Percentiles rank a stretch among this genome's conserved stretches.
phyloP scores from a whole-genome alignment of 2,888 invertebrate genomes.

The Tachina lurida region DNA sequence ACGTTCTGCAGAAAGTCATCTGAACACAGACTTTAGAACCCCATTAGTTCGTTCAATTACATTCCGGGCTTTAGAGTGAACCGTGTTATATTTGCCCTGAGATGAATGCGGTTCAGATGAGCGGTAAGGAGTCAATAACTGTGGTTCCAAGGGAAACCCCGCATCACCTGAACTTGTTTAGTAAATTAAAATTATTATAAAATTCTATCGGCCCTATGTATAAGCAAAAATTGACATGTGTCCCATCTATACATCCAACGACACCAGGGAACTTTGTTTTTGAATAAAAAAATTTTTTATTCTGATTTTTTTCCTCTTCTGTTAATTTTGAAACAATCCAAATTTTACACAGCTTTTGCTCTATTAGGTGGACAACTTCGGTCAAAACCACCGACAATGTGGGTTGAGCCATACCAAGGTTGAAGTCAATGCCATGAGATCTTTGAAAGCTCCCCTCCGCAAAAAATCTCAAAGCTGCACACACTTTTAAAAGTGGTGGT shows the following conservation, averaged over 20 bases:
- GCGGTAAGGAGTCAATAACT: slow-evolving; percentile 19
- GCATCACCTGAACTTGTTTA: slow-evolving; percentile 35
- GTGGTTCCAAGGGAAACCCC: not conserved
- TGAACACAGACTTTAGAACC: slow-evolving; percentile 39
- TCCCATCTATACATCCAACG: slow-evolving; percentile 5
- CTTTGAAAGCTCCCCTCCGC: slow-evolving; percentile 24
- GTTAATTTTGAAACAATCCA: slow-evolving; percentile 3
- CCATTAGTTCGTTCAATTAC: slow-evolving; percentile 40
- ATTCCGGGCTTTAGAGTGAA: slow-evolving; percentile 48
- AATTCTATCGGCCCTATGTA: too few relatives aligned
- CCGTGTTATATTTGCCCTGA: slow-evolving; percentile 32
- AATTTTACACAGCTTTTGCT: not conserved
- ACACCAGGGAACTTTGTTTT: slow-evolving; percentile 18
- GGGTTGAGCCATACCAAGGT: slow-evolving; percentile 6
- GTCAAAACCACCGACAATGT: not conserved
- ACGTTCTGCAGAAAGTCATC: slow-evolving; percentile 43
- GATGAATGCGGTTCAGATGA: slow-evolving; percentile 29
- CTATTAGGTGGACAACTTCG: not conserved
- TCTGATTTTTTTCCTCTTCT: slow-evolving; percentile 4
- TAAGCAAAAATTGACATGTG: slow-evolving; percentile 9
- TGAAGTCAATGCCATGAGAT: slow-evolving; percentile 8
- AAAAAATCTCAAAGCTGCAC: slow-evolving; percentile 20
- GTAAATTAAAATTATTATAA: not conserved
- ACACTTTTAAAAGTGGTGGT: not conserved
- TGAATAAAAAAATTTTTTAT: not conserved